Percentiles rank a stretch among this genome's conserved stretches.
These are phyloP conservation scores for Chinchilla lanigera DNA, from an alignment of 2,113 vertebrate genomes.

Conservation along the genomic window DNA sequence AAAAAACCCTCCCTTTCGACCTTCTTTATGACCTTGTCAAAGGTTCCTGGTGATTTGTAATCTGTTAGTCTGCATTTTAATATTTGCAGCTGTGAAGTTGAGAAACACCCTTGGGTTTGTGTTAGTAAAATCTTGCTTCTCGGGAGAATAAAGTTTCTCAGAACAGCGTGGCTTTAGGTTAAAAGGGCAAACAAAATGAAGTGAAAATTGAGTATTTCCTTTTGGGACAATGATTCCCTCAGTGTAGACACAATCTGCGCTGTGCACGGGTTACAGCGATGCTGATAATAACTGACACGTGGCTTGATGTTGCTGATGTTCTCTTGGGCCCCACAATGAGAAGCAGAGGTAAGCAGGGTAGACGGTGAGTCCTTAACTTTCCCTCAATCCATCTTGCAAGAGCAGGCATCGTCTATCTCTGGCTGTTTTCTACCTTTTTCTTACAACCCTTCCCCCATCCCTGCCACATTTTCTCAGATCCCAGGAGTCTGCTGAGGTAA, in stretches of 20 bases:
- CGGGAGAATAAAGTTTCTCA: background rate
- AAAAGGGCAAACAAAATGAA: background rate
- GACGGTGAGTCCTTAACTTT: background rate
- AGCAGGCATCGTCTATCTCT: background rate
- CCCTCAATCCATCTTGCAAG: too few species aligned
- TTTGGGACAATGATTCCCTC: background rate
- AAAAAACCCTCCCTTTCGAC: background rate
- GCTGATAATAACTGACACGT: rapidly evolving
- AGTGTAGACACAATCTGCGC: rapidly evolving
- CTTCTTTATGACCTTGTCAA: background rate
- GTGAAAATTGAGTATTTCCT: background rate
- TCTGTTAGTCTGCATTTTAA: background rate
- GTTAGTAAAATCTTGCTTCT: background rate
- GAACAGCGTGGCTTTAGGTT: background rate
- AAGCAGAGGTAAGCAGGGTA: rapidly evolving
- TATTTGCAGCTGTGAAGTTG: background rate
- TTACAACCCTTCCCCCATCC: rapidly evolving
- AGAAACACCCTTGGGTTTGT: rapidly evolving
- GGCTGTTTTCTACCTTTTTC: too few species aligned
- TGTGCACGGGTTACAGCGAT: rapidly evolving
- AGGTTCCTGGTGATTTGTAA: slow-evolving; percentile 30
- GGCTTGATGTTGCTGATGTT: rapidly evolving
- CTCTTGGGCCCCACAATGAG: rapidly evolving
- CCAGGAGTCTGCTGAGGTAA: rapidly evolving
- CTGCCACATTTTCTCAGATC: background rate